These are phyloP conservation scores for Xanthorhoe designata DNA, from an alignment of 2,888 invertebrate species.

Conservation along the genomic window DNA sequence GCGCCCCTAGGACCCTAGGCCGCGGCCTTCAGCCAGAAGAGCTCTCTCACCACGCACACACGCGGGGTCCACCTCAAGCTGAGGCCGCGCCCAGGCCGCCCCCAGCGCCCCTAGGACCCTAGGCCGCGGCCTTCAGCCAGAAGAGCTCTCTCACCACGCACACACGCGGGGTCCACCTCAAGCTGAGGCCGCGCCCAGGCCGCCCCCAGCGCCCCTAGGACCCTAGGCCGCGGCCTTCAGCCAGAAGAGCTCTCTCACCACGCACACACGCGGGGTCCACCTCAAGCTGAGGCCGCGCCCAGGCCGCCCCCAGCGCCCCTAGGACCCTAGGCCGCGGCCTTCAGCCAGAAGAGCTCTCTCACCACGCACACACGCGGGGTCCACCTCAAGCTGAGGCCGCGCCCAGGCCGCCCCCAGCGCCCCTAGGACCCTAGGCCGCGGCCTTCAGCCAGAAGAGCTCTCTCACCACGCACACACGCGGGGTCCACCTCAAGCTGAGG, in stretches of 20 bases:
- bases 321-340: too few relatives aligned
- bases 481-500: too few relatives aligned
- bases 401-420: too few relatives aligned
- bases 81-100: constrained; percentile 14
- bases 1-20: not conserved
- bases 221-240: constrained; percentile 44
- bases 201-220: not conserved
- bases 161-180: constrained; percentile 32
- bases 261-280: constrained; percentile 42
- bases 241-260: constrained; percentile 45
- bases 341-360: too few relatives aligned
- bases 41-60: constrained; percentile 44
- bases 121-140: constrained; percentile 48
- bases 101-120: constrained; percentile 9
- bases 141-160: constrained; percentile 46
- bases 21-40: constrained; percentile 48
- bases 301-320: constrained; percentile 10
- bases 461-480: too few relatives aligned
- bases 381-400: too few relatives aligned
- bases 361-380: too few relatives aligned
- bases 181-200: constrained; percentile 19
- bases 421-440: too few relatives aligned
- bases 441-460: too few relatives aligned
- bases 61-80: constrained; percentile 30
- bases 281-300: constrained; percentile 26